phyloP scores from a whole-genome alignment of 2,888 invertebrate genomes.

The Amiota minor region DNA sequence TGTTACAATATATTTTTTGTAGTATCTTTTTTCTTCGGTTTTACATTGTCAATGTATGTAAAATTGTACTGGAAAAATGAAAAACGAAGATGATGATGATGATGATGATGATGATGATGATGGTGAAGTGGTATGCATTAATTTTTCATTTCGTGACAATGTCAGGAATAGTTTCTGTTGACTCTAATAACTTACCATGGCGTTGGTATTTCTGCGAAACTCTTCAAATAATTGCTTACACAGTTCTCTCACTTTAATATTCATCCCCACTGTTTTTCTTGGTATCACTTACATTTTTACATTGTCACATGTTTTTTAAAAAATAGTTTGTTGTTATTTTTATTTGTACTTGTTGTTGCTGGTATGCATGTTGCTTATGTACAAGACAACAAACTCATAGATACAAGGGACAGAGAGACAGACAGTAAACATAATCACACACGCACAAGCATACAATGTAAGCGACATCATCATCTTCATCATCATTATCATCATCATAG shows the following conservation, averaged over 20 bases:
- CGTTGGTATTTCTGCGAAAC: slow-evolving; percentile 50
- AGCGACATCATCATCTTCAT: too few relatives aligned
- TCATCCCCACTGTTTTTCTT: background rate
- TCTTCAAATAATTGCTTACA: too few relatives aligned
- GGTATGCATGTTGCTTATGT: slow-evolving; percentile 5
- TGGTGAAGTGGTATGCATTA: slow-evolving; percentile 51
- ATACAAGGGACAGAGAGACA: background rate
- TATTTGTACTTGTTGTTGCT: background rate
- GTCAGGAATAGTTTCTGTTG: slow-evolving; percentile 49
- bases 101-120: slow-evolving; percentile 33
- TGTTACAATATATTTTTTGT: slow-evolving; percentile 15
- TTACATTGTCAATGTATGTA: background rate
- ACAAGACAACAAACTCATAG: slow-evolving; percentile 22
- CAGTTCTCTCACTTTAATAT: background rate
- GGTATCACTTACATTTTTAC: background rate
- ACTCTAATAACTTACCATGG: slow-evolving; percentile 60
- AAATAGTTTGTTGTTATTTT: background rate
- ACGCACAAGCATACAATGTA: slow-evolving; percentile 39
- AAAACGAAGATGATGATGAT: background rate
- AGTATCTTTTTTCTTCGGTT: slow-evolving; percentile 22
- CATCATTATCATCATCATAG: slow-evolving; percentile 19
- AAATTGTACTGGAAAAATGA: too few relatives aligned
- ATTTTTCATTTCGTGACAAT: slow-evolving; percentile 67
- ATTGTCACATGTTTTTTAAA: background rate
- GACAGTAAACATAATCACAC: background rate